A percentile compares a stretch with the other conserved stretches of the same genome.
Conservation (phyloP, 2,888 invertebrate species). For the Cremastinae sp. region DNA sequence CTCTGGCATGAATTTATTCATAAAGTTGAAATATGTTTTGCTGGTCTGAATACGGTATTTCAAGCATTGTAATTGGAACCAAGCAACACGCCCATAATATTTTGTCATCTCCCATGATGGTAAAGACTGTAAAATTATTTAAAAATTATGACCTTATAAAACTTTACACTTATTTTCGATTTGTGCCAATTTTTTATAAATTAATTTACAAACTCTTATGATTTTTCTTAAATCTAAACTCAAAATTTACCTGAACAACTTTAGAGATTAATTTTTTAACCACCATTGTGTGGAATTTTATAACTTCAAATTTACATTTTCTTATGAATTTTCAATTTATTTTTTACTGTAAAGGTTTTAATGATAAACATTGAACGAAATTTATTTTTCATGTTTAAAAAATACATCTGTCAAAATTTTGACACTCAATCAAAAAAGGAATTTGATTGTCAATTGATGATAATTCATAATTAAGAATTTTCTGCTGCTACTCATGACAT, state of each 20-base stretch:
- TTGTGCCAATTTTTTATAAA: too few relatives aligned
- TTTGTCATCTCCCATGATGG: conserved; percentile 72
- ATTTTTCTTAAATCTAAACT: too few relatives aligned
- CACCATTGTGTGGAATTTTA: conserved; percentile 59
- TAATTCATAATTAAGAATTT: too few relatives aligned
- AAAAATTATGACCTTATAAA: not conserved
- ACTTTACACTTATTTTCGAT: too few relatives aligned
- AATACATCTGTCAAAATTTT: conserved; percentile 27
- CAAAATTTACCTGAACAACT: conserved; percentile 69
- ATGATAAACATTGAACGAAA: too few relatives aligned
- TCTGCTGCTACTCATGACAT: too few relatives aligned
- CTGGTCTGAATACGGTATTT: conserved; percentile 70
- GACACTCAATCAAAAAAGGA: conserved; percentile 12
- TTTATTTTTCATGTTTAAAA: conserved; percentile 10
- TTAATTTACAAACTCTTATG: too few relatives aligned
- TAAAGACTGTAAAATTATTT: conserved; percentile 62
- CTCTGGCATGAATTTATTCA: conserved; percentile 68
- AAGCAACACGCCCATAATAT: conserved; percentile 70
- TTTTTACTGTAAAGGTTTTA: too few relatives aligned
- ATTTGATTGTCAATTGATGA: not conserved
- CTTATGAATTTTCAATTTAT: not conserved
- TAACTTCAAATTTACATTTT: conserved; percentile 35
- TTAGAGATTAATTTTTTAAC: conserved; percentile 68
- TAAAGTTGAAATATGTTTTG: conserved; percentile 70
- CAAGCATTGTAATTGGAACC: conserved; percentile 68